Evolutionary conservation across 1,140 invertebrate genomes (phyloP).

Genomic region (Drosophila seguyi): DNA sequence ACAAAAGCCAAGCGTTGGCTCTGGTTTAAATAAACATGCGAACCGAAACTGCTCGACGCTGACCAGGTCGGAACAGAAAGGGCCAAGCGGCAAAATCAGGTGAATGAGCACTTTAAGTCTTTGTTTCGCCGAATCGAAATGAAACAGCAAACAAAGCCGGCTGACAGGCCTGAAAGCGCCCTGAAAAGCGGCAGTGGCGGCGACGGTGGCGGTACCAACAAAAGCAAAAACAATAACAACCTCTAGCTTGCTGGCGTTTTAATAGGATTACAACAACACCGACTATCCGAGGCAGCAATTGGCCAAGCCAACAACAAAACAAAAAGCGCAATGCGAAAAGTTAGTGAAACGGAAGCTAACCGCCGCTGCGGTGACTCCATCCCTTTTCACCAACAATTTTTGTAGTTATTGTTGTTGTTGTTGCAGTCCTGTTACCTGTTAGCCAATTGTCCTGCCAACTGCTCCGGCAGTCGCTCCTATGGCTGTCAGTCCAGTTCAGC

Average conservation of each 20-base stretch:
- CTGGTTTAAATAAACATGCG: constrained; percentile 77
- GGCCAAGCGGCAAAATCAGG: constrained; percentile 69
- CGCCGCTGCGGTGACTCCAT: constrained; percentile 38
- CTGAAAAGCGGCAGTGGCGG: constrained; percentile 19
- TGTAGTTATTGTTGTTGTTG: constrained; percentile 12
- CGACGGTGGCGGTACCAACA: constrained; percentile 25
- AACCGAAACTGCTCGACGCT: constrained; percentile 17
- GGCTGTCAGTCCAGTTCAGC: constrained; percentile 36
- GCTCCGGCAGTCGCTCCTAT: constrained; percentile 23
- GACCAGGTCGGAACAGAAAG: constrained; percentile 13
- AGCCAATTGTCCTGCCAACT: constrained; percentile 66
- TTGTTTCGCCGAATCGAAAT: constrained; percentile 81
- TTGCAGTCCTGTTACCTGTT: constrained; percentile 35
- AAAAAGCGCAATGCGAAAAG: constrained; percentile 75
- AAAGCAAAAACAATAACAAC: constrained; percentile 30
- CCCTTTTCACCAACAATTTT: constrained; percentile 32
- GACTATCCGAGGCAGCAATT: constrained; percentile 35
- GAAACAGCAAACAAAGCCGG: constrained; percentile 77
- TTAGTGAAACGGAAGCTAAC: constrained; percentile 74
- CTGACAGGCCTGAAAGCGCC: constrained; percentile 43
- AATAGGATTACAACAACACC: constrained; percentile 69
- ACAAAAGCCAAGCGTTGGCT: constrained; percentile 37
- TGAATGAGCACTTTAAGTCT: constrained; percentile 81
- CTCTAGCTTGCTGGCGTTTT: constrained; percentile 48
- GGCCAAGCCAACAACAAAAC: constrained; percentile 35